Evolutionary conservation across 2,888 invertebrate species (phyloP).

Genomic region (Phalera bucephala): DNA sequence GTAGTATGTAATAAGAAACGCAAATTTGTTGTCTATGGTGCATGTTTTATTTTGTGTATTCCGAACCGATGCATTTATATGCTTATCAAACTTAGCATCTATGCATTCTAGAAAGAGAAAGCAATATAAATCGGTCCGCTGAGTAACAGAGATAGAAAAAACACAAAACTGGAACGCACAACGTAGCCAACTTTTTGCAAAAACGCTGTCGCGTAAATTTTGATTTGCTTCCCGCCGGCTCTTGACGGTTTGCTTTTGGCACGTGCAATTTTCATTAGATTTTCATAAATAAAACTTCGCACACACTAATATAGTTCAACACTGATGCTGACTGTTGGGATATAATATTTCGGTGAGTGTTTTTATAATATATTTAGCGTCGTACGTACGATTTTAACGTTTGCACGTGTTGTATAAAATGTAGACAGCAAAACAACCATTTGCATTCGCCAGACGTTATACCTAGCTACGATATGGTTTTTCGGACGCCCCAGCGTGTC

Average conservation of each 20-base stretch:
- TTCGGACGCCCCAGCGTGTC: conserved; percentile 16
- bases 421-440: conserved; percentile 79
- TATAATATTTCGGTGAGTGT: conserved; percentile 68
- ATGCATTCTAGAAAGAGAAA: conserved; percentile 5
- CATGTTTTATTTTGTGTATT: conserved; percentile 1
- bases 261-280: conserved; percentile 73
- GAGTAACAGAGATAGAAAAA: conserved; percentile 14
- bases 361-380: conserved; percentile 38
- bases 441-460: conserved; percentile 62
- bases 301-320: conserved; percentile 48
- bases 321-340: conserved; percentile 74
- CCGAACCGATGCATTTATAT: not conserved
- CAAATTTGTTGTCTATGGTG: conserved; percentile 17
- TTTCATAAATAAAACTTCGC: conserved; percentile 49
- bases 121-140: conserved; percentile 1
- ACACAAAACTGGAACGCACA: conserved; percentile 5
- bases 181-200: conserved; percentile 47
- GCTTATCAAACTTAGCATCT: conserved; percentile 10
- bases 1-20: no score
- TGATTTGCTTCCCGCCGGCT: conserved; percentile 78
- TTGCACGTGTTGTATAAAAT: conserved; percentile 72
- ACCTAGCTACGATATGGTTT: conserved; percentile 76
- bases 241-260: conserved; percentile 78
- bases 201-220: conserved; percentile 57
- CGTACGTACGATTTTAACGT: conserved; percentile 45